Conservation (phyloP, 2,797 vertebrate genomes). For the Scyliorhinus canicula region DNA sequence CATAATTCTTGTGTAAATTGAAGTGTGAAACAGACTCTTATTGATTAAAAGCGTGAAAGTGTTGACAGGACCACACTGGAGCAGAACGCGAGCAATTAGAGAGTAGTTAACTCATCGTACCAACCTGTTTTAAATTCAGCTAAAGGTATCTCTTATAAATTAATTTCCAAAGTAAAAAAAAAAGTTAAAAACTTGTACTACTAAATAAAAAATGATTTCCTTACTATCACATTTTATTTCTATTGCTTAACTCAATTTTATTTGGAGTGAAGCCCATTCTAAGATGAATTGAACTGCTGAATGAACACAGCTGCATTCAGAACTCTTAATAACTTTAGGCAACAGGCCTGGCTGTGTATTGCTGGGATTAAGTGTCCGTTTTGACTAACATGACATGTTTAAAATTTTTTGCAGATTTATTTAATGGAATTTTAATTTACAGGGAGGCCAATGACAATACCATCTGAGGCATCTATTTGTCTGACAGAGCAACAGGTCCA, state of each 20-base stretch:
- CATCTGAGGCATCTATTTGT: conserved; percentile 67
- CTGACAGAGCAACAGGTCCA: conserved; percentile 62
- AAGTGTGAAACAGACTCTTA: conserved; percentile 30
- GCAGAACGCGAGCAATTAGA: conserved; percentile 10
- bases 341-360: conserved; percentile 66
- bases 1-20: conserved; percentile 36
- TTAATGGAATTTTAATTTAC: conserved; percentile 73
- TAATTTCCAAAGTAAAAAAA: conserved; percentile 27
- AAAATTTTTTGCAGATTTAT: conserved; percentile 77
- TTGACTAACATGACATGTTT: conserved; percentile 71
- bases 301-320: conserved; percentile 68
- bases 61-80: conserved; percentile 30
- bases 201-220: conserved; percentile 42
- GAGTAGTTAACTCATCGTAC: not conserved
- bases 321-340: conserved; percentile 61
- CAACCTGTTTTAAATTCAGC: not conserved
- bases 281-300: conserved; percentile 62
- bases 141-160: not conserved
- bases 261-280: conserved; percentile 33
- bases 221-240: conserved; percentile 55
- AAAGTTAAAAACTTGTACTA: not conserved
- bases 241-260: conserved; percentile 45
- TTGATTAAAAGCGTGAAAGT: conserved; percentile 34
- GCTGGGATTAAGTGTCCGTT: conserved; percentile 68
- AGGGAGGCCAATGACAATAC: conserved; percentile 68